Conservation (phyloP, 2,113 vertebrate genomes). For the Ifrita kowaldi region DNA sequence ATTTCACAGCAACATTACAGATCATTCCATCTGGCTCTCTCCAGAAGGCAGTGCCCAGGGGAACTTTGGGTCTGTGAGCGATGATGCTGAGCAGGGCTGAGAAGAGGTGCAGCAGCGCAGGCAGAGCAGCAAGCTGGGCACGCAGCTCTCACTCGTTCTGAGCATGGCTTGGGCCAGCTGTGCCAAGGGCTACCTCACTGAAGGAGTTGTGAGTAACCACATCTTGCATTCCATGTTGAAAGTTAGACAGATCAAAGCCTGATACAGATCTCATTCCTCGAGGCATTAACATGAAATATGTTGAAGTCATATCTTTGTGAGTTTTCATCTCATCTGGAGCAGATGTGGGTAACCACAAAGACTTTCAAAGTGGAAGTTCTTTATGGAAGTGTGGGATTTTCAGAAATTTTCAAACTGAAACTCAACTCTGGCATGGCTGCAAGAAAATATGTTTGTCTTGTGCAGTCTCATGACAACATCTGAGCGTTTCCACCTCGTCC, state of each 20-base stretch:
- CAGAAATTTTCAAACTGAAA: not conserved
- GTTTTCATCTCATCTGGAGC: not conserved
- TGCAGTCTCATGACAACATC: not conserved
- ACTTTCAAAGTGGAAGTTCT: not conserved
- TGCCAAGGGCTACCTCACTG: not conserved
- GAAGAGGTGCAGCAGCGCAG: not conserved
- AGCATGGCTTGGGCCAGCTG: not conserved
- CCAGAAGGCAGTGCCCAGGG: not conserved
- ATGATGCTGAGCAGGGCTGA: not conserved
- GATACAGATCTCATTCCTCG: not conserved
- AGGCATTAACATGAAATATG: not conserved
- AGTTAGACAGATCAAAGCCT: not conserved
- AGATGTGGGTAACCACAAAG: constrained; percentile 31
- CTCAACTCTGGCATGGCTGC: not conserved
- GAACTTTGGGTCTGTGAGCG: rapidly evolving
- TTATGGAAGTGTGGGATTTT: not conserved
- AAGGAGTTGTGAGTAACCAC: not conserved
- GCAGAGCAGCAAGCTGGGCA: not conserved
- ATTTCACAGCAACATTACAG: not conserved
- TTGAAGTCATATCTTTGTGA: not conserved
- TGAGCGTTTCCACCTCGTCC: not conserved
- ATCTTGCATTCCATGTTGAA: not conserved
- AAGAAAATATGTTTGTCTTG: not conserved
- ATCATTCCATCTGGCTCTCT: not conserved
- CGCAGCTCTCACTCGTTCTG: rapidly evolving